A percentile compares a stretch with the other conserved stretches of the same genome.
phyloP scores from a whole-genome alignment of 2,113 vertebrate species.

The Tragelaphus strepsiceros region DNA sequence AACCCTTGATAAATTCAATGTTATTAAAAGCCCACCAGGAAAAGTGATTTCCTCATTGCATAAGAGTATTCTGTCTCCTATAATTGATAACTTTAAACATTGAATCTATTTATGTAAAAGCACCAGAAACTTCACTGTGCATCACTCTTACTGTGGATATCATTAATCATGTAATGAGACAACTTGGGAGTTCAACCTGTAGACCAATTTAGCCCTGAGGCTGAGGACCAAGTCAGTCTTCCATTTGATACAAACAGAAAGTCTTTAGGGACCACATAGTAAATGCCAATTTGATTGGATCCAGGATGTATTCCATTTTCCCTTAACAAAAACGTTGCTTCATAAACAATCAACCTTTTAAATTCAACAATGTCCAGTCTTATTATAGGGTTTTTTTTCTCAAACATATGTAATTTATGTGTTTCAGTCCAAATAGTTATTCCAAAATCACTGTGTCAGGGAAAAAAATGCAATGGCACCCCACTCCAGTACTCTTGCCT shows the following conservation, averaged over 20 bases:
- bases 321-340: conserved; percentile 7
- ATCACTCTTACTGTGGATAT: conserved; percentile 46
- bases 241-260: neutral
- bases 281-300: conserved; percentile 19
- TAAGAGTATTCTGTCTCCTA: conserved; percentile 38
- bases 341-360: conserved; percentile 28
- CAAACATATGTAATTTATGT: neutral
- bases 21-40: conserved; percentile 65
- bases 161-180: conserved; percentile 59
- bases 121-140: conserved; percentile 30
- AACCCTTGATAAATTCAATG: conserved; percentile 52
- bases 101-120: conserved; percentile 41
- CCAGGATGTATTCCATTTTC: neutral
- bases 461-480: neutral
- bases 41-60: conserved; percentile 59
- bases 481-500: too few relatives aligned
- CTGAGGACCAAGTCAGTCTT: conserved; percentile 32
- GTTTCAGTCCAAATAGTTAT: neutral
- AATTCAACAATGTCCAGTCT: neutral
- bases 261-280: neutral
- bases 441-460: neutral
- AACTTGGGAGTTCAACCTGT: conserved; percentile 51
- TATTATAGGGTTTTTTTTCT: conserved; percentile 17
- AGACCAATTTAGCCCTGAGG: conserved; percentile 20
- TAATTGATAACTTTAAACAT: conserved; percentile 51